Evolutionary conservation across 2,113 vertebrate species (phyloP).

Genomic region (Galemys pyrenaicus): DNA sequence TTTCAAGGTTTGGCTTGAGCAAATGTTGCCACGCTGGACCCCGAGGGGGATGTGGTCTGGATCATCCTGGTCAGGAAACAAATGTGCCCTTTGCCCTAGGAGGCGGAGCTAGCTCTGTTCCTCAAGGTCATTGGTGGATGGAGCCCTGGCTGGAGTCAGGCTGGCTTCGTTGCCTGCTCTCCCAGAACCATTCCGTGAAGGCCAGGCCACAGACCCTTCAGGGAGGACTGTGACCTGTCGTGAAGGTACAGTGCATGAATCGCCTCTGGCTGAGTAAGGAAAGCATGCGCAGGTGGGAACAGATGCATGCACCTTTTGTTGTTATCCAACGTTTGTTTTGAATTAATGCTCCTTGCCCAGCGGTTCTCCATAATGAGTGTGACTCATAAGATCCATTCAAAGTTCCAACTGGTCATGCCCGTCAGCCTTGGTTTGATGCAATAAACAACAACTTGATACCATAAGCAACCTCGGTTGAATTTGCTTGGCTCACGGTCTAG

Average conservation of each 20-base stretch:
- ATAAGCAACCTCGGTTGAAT: too few species aligned
- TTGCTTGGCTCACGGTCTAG: too few species aligned
- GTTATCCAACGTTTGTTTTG: not conserved
- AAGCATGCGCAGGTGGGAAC: not conserved
- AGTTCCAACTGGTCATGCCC: not conserved
- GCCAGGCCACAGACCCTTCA: not conserved
- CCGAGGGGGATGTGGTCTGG: not conserved
- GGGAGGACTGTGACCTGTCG: not conserved
- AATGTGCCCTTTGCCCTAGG: not conserved
- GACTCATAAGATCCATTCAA: not conserved
- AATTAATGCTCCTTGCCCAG: not conserved
- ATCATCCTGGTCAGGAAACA: not conserved
- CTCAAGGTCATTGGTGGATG: not conserved
- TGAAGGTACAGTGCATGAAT: not conserved
- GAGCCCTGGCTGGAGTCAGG: not conserved
- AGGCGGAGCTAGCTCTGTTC: not conserved
- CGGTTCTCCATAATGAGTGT: not conserved
- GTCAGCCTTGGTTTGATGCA: too few species aligned
- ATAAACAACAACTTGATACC: too few species aligned
- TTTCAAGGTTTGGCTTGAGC: not conserved
- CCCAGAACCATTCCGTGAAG: not conserved
- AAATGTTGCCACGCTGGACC: not conserved
- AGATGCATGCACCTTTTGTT: not conserved
- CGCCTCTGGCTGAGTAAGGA: not conserved
- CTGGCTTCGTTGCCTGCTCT: not conserved